phyloP scores from a whole-genome alignment of 2,113 vertebrate species.

The Dasyprocta punctata region DNA sequence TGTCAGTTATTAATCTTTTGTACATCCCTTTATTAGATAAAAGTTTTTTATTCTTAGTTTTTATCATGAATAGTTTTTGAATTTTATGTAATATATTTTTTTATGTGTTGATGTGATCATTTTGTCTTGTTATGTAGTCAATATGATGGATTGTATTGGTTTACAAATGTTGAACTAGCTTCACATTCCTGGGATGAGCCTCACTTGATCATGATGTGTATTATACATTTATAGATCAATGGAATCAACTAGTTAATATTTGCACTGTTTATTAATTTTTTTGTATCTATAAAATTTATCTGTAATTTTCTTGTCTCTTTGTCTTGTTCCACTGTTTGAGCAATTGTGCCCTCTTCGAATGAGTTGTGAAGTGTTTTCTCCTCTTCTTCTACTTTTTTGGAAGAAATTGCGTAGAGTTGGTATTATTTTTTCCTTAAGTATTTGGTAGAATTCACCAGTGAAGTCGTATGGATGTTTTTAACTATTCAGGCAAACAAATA shows the following conservation, averaged over 20 bases:
- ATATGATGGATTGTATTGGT: neutral
- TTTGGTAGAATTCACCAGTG: neutral
- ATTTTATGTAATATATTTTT: constrained; percentile 1
- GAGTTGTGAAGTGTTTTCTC: neutral
- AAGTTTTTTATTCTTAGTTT: neutral
- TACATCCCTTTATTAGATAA: neutral
- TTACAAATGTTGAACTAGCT: neutral
- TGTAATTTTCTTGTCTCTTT: neutral
- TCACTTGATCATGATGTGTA: neutral
- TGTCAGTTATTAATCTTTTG: neutral
- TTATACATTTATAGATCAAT: neutral
- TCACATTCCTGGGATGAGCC: neutral
- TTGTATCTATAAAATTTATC: neutral
- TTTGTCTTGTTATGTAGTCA: neutral
- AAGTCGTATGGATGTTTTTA: neutral
- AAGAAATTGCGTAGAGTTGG: neutral
- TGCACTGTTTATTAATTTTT: neutral
- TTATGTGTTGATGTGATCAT: neutral
- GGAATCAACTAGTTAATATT: neutral
- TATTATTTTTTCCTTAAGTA: constrained; percentile 3
- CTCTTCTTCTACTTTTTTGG: neutral
- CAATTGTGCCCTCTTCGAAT: neutral
- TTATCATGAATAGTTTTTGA: neutral
- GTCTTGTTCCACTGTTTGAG: neutral
- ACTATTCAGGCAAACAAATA: neutral